Base-by-base conservation (phyloP, 2,797 vertebrate genomes). In the Sciaenops ocellatus region DNA sequence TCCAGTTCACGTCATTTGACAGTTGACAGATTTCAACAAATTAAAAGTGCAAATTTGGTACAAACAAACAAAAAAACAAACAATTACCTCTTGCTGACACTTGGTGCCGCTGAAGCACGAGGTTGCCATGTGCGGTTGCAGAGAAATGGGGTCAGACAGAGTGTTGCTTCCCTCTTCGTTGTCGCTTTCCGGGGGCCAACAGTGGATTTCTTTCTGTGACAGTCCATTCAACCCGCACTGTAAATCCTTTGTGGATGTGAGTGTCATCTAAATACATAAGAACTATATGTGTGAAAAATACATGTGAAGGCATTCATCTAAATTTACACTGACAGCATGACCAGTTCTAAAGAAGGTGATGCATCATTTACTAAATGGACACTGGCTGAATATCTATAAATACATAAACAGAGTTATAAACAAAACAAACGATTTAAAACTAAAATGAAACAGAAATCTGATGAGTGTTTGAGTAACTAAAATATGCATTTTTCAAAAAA, bases 41-140 rank as follows among this genome's bases (percentile, higher is more conserved):
- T 44, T 24, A 11, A 12, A 30, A 18, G 17, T 18, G 42, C 17
- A 51, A 48, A 16, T 20, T 5, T 44, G 3, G 12, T 34, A 24
- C 15, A 10, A 55, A 47, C 1, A n/a, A 30, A 26, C 10, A 22
- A 57, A 66, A 22, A 20, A 22, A 38, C 48, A 38, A 42, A 16
- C n/a, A 41, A 3, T 48, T 54, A 26, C 66, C 41, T 50, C 20
- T 56, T 0, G 0, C 20, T 41, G 66, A 59, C 84, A 64, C 46
- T 70, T 20, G 72, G 64, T 41, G 80, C 5, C 51, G 13, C 80
- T 69, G 15, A 42, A 80, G 66, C 6, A 3, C 1, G 47, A 75
- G 12, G 20, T 2, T 42, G n/a, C 46, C 20, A 0, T 15, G 13
- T 47, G 34, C 3, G 17, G 38, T 11, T 71, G 15, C 20, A 44